Evolutionary conservation across 2,888 invertebrate genomes (phyloP).

Genomic region (Dusona sp.): DNA sequence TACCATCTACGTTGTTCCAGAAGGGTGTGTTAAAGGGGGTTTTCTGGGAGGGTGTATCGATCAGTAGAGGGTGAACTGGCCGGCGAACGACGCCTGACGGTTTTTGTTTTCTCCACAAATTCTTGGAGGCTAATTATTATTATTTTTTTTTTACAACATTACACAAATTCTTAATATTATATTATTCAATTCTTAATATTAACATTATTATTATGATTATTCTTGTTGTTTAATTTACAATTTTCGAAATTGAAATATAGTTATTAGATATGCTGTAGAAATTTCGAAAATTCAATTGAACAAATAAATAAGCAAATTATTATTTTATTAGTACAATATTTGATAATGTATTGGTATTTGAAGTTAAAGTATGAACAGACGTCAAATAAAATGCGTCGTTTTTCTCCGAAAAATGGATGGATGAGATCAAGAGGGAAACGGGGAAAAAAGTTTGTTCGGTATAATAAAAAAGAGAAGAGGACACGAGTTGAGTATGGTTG

Average conservation of each 20-base stretch:
- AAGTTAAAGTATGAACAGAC: no score
- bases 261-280: no score
- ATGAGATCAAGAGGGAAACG: not conserved
- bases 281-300: no score
- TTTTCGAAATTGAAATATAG: no score
- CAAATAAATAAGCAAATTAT: no score
- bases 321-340: no score
- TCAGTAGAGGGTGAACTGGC: constrained; percentile 51
- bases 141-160: not conserved
- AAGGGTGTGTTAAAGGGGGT: constrained; percentile 9
- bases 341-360: no score
- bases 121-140: not conserved
- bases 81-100: constrained; percentile 15
- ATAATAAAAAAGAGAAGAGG: not conserved
- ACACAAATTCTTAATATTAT: not conserved
- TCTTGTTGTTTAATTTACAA: not conserved
- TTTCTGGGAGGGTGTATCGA: constrained; percentile 51
- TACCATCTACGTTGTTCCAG: not conserved
- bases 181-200: not conserved
- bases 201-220: not conserved
- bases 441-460: not conserved
- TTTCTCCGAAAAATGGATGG: no score
- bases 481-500: not conserved
- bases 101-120: not conserved
- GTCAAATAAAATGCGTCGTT: no score